Conservation (phyloP, 1,140 invertebrate genomes). For the Lepidostoma basale region DNA sequence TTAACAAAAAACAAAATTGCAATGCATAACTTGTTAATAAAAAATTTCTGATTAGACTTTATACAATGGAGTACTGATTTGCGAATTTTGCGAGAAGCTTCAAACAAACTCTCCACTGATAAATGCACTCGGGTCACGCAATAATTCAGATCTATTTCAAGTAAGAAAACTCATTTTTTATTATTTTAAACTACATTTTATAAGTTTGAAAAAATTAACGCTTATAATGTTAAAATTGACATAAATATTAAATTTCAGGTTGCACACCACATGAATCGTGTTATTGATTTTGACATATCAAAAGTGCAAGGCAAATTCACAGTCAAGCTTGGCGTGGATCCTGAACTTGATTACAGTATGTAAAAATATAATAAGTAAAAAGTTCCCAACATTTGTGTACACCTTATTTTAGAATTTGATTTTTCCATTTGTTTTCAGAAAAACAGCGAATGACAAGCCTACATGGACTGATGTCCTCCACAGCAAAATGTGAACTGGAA, state of each 20-base stretch:
- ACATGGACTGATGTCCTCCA: constrained; percentile 66
- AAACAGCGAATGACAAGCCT: constrained; percentile 60
- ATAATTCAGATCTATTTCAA: constrained; percentile 66
- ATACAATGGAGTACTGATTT: constrained; percentile 10
- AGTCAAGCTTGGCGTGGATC: constrained; percentile 71
- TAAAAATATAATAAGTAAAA: constrained; percentile 16
- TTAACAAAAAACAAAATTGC: no score
- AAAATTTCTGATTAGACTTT: constrained; percentile 3
- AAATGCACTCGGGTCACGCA: constrained; percentile 60
- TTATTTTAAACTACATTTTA: no score
- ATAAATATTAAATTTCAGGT: no score
- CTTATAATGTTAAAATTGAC: no score
- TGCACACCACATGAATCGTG: constrained; percentile 58
- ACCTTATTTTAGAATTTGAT: not conserved
- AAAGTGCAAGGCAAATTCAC: constrained; percentile 67
- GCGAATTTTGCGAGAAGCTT: constrained; percentile 15
- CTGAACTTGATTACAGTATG: constrained; percentile 70
- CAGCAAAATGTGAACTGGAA: constrained; percentile 71
- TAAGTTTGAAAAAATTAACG: no score
- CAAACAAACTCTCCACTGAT: constrained; percentile 60
- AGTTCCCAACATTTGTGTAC: not conserved
- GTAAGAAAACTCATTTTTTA: constrained; percentile 44
- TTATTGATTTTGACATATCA: constrained; percentile 74
- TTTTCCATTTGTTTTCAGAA: constrained; percentile 50
- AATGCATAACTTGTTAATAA: no score